phyloP scores from a whole-genome alignment of 2,797 vertebrate species.

The Acanthiza pusilla region DNA sequence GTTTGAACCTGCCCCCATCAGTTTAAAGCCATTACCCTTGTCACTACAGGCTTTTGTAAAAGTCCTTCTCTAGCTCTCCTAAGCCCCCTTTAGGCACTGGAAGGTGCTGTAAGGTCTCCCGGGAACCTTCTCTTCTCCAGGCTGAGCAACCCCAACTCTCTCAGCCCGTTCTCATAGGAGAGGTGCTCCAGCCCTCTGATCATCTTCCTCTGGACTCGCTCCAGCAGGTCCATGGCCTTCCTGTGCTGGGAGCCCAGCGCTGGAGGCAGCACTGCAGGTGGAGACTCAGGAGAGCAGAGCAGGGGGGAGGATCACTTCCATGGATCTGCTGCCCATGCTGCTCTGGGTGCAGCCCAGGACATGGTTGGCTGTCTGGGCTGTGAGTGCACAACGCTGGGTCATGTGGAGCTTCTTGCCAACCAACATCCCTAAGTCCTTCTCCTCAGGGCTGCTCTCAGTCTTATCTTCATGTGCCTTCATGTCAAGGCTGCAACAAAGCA shows the following conservation, averaged over 20 bases:
- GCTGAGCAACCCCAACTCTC: background rate
- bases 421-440: background rate
- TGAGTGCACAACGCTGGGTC: no score
- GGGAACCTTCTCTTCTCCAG: background rate
- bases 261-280: background rate
- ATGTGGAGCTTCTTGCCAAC: background rate
- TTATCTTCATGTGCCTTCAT: background rate
- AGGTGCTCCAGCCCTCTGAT: background rate
- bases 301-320: background rate
- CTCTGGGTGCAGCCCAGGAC: background rate
- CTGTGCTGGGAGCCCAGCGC: background rate
- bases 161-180: background rate
- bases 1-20: background rate
- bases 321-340: background rate
- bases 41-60: background rate
- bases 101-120: background rate
- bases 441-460: background rate
- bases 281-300: background rate
- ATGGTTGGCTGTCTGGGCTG: background rate
- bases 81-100: background rate
- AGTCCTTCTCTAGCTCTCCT: background rate
- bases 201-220: background rate
- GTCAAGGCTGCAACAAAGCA: background rate
- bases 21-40: background rate
- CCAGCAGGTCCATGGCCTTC: background rate